These are phyloP conservation scores for Peribatodes rhomboidaria DNA, from an alignment of 2,888 invertebrate genomes.

Conservation along the genomic window DNA sequence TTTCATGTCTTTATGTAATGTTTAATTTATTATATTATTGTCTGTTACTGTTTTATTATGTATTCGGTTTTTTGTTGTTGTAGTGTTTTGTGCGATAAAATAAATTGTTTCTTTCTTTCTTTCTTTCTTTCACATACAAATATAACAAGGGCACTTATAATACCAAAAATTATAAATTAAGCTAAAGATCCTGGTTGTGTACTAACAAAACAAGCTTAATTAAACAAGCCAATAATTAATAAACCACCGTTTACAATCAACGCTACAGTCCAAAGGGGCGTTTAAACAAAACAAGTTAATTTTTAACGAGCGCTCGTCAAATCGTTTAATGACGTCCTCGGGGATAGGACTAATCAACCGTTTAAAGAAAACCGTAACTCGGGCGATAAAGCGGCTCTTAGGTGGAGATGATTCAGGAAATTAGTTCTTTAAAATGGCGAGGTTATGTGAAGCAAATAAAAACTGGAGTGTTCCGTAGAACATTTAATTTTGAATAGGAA, in stretches of 20 bases:
- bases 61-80: too few species aligned
- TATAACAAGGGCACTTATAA: background rate
- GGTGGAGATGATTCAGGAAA: slow-evolving; percentile 63
- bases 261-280: slow-evolving; percentile 29
- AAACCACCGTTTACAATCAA: slow-evolving; percentile 38
- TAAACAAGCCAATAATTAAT: slow-evolving; percentile 38
- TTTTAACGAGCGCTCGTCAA: slow-evolving; percentile 74
- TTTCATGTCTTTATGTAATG: too few species aligned
- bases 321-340: slow-evolving; percentile 75
- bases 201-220: slow-evolving; percentile 1
- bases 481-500: background rate
- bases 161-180: background rate
- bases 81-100: too few species aligned
- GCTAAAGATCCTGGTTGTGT: background rate
- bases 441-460: slow-evolving; percentile 1
- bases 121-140: too few species aligned
- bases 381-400: slow-evolving; percentile 64
- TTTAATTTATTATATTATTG: too few species aligned
- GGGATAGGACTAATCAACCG: slow-evolving; percentile 72
- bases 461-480: slow-evolving; percentile 18
- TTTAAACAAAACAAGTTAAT: slow-evolving; percentile 71
- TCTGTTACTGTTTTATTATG: too few species aligned
- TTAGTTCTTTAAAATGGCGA: slow-evolving; percentile 63
- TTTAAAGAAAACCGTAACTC: slow-evolving; percentile 61
- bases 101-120: too few species aligned